Evolutionary conservation across 2,888 invertebrate genomes (phyloP), one percentile per base, ranked within the genome.

Genomic region (Cosmia pyralina): DNA sequence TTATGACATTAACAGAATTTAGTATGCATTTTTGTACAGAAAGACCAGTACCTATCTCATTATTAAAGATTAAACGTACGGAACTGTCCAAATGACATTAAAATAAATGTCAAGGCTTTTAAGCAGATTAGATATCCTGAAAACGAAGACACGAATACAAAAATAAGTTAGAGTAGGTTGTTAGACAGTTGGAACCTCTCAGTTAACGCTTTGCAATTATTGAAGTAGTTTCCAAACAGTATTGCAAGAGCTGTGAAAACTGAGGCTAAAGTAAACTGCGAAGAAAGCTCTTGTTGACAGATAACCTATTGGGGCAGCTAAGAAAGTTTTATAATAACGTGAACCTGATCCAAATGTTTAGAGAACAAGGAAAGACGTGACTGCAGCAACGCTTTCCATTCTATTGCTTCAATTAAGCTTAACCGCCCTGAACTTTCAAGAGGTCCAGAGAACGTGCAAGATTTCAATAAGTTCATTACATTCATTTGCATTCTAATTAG

Each of bases 171-270:
- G 44, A 64, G 38, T 65, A 50, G 71, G 34, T 69, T 67, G 41
- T 73, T 77, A 73, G 85, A 84, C 72, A 84, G 72, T 67, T 71
- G 60, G 38, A 63, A 68, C 53, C 38, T 60, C 41, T 70, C 69
- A 10, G 50, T 69, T 68, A 69, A 59, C 57, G 38, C 48, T 81
- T 70, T 48, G 75, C 66, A 73, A 84, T 84, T 52, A 76, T 72
- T 60, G 34, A 70, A 81, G 59, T 22, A 62, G 62, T 69, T 70
- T 70, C 60, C n/a, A 72, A 79, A 75, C 46, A 84, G 53, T 81
- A 77, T 59, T 64, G 73, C 63, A 72, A 50, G 11, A 63, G 53
- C 53, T 69, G 46, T 63, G 72, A 76, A 77, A 72, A 66, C 38
- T 10, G 13, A 60, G 11, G 19, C 38, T 53, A 38, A 75, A 64